These are phyloP conservation scores for Amblyornis subalaris DNA, from an alignment of 2,113 vertebrate species.

Conservation along the genomic window DNA sequence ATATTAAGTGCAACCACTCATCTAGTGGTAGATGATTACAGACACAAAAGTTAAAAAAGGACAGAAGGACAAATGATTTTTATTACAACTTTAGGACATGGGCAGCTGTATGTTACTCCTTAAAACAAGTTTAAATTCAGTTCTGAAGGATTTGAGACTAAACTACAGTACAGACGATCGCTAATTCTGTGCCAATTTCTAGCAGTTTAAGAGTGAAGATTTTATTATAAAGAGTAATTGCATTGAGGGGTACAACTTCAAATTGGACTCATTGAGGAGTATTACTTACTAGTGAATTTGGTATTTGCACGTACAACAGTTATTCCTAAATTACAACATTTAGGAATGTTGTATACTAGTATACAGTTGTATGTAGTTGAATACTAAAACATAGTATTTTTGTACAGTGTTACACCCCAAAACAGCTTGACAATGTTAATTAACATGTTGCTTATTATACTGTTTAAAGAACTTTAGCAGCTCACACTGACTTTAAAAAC, in stretches of 20 bases:
- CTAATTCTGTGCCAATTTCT: background rate
- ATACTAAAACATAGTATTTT: too few relatives aligned
- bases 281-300: background rate
- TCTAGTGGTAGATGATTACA: background rate
- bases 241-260: background rate
- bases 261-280: background rate
- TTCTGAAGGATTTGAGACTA: background rate
- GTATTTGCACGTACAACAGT: background rate
- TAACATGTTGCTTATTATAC: background rate
- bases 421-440: slow-evolving; percentile 35
- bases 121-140: background rate
- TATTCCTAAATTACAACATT: background rate
- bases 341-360: too few relatives aligned
- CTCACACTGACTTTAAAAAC: background rate
- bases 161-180: background rate
- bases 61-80: background rate
- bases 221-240: background rate
- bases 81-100: background rate
- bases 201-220: background rate
- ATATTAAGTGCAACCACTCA: slow-evolving; percentile 5
- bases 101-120: background rate
- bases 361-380: too few relatives aligned
- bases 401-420: background rate
- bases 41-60: background rate
- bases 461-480: slow-evolving; percentile 6